Evolutionary conservation across 2,888 invertebrate genomes (phyloP).

Genomic region (Ophion costatus): DNA sequence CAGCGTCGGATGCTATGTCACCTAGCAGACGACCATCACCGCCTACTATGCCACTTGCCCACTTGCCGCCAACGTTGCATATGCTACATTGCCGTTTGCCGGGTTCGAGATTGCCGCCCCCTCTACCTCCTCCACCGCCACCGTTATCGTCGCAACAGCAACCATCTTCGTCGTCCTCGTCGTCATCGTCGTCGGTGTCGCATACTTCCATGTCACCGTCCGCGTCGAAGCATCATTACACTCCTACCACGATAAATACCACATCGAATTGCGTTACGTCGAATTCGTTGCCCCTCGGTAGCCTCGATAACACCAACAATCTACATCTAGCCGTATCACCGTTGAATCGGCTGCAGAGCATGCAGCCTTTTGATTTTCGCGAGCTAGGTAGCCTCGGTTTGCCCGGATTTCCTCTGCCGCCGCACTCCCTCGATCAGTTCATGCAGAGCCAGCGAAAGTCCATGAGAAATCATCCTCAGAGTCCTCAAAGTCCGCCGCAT

Average conservation of each 20-base stretch:
- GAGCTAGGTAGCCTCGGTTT: constrained; percentile 88
- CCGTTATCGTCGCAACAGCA: constrained; percentile 78
- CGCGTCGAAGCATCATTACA: constrained; percentile 84
- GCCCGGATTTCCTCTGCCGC: constrained; percentile 85
- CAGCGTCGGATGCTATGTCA: constrained; percentile 87
- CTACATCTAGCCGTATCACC: constrained; percentile 87
- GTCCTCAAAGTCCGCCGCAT: constrained; percentile 80
- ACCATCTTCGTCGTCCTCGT: constrained; percentile 67
- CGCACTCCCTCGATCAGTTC: constrained; percentile 73
- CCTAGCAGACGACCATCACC: constrained; percentile 89
- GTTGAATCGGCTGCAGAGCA: constrained; percentile 94
- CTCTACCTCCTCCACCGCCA: constrained; percentile 80
- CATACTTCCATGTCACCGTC: constrained; percentile 84
- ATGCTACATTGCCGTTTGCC: constrained; percentile 82
- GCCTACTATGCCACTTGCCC: constrained; percentile 84
- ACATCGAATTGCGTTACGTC: constrained; percentile 80
- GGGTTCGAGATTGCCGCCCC: constrained; percentile 82
- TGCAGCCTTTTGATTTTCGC: constrained; percentile 98
- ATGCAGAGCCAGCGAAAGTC: constrained; percentile 74
- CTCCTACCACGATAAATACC: constrained; percentile 72
- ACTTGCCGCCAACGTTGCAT: constrained; percentile 81
- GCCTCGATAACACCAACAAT: constrained; percentile 80
- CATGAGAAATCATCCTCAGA: constrained; percentile 76
- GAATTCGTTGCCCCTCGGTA: constrained; percentile 85
- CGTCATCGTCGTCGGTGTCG: constrained; percentile 83